Evolutionary conservation across 2,888 invertebrate genomes (phyloP).

Genomic region (Melieria crassipennis): DNA sequence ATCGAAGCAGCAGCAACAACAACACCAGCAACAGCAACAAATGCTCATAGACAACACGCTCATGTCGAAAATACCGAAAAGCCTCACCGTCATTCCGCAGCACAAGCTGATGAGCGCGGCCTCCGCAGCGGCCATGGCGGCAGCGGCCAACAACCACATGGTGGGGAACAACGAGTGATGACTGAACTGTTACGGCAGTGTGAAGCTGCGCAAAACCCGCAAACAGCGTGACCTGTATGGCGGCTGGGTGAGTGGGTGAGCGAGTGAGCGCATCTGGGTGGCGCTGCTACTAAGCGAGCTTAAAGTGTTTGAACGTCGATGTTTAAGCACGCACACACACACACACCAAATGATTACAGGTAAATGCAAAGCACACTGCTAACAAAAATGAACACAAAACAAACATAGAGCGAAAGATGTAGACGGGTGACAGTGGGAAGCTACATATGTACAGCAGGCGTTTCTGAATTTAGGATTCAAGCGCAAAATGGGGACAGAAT

Average conservation of each 20-base stretch:
- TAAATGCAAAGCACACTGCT: too few species aligned
- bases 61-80: conserved; percentile 83
- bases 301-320: background rate
- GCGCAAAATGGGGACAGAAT: too few species aligned
- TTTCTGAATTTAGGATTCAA: too few species aligned
- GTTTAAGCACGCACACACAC: background rate
- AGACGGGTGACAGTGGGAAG: too few species aligned
- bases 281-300: background rate
- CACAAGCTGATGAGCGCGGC: conserved; percentile 54
- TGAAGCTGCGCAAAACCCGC: conserved; percentile 39
- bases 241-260: conserved; percentile 18
- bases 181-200: conserved; percentile 45
- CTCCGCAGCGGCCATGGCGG: conserved; percentile 11
- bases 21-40: conserved; percentile 48
- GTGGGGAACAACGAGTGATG: conserved; percentile 41
- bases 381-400: too few species aligned
- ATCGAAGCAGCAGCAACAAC: conserved; percentile 47
- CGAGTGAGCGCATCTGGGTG: background rate
- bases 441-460: too few species aligned
- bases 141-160: conserved; percentile 33
- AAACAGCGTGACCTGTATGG: conserved; percentile 22
- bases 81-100: conserved; percentile 83
- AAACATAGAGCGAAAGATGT: too few species aligned
- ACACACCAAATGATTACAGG: background rate
- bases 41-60: conserved; percentile 64